A percentile compares a stretch with the other conserved stretches of the same genome.
Evolutionary conservation across 2,888 invertebrate genomes (phyloP).

Genomic region (Anarsia innoxiella): DNA sequence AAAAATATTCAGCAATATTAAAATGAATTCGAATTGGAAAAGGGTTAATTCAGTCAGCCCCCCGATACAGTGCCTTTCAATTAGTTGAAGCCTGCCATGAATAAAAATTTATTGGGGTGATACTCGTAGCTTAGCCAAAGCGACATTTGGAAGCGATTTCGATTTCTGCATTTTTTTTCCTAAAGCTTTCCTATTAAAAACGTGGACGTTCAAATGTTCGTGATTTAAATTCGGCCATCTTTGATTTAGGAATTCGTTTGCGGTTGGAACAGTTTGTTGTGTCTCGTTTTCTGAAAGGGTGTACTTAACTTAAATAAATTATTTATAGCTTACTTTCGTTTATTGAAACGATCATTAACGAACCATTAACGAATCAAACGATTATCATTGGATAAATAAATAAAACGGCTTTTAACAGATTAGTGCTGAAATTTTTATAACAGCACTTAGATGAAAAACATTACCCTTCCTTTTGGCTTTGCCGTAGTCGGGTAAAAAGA

Average conservation of each 20-base stretch:
- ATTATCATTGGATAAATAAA: too few relatives aligned
- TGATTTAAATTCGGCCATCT: constrained; percentile 3
- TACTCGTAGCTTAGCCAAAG: neutral
- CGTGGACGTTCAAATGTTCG: neutral
- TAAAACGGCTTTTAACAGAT: too few relatives aligned
- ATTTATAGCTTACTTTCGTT: too few relatives aligned
- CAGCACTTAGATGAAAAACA: too few relatives aligned
- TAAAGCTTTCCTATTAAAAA: neutral
- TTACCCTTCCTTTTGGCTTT: too few relatives aligned
- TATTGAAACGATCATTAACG: too few relatives aligned
- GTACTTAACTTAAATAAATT: too few relatives aligned
- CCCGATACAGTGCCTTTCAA: constrained; percentile 11
- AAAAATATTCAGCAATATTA: constrained; percentile 11
- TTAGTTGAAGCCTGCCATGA: constrained; percentile 6
- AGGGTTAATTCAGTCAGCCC: constrained; percentile 2
- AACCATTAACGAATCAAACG: too few relatives aligned
- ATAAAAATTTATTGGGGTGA: constrained; percentile 7
- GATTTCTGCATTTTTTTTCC: neutral
- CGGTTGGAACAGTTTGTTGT: neutral
- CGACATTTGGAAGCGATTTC: neutral
- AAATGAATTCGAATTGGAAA: constrained; percentile 10
- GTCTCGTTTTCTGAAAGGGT: too few relatives aligned
- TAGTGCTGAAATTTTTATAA: too few relatives aligned
- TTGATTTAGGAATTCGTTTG: constrained; percentile 2
- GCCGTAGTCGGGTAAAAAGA: too few relatives aligned